phyloP scores from a whole-genome alignment of 2,888 invertebrate species.

The Lasioglossum pauxillum region DNA sequence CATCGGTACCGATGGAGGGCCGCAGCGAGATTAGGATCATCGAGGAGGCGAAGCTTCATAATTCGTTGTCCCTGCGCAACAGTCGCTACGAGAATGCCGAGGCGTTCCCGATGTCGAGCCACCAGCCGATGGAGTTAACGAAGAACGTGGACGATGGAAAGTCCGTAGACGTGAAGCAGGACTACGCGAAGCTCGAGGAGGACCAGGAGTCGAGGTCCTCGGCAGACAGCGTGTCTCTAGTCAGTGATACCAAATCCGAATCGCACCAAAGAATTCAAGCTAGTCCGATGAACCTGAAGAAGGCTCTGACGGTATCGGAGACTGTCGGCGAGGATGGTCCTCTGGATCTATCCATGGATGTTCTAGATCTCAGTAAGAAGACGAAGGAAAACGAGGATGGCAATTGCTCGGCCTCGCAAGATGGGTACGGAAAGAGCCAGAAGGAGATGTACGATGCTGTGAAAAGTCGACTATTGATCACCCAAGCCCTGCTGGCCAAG shows the following conservation, averaged over 20 bases:
- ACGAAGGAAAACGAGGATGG: constrained; percentile 71
- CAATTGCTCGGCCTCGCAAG: constrained; percentile 66
- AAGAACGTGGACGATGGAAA: constrained; percentile 65
- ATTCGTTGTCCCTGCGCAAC: constrained; percentile 33
- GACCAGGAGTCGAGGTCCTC: constrained; percentile 81
- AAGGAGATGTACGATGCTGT: constrained; percentile 79
- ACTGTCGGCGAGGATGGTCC: constrained; percentile 84
- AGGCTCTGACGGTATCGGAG: constrained; percentile 48
- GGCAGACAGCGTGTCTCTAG: constrained; percentile 80
- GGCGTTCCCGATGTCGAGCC: constrained; percentile 61
- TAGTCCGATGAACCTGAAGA: constrained; percentile 80
- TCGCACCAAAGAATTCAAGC: constrained; percentile 81
- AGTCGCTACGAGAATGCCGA: constrained; percentile 64
- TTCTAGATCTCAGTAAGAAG: constrained; percentile 93
- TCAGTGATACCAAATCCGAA: constrained; percentile 80
- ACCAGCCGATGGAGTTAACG: constrained; percentile 70
- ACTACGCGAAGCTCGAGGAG: constrained; percentile 84
- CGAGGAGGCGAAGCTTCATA: constrained; percentile 70
- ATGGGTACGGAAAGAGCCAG: constrained; percentile 59
- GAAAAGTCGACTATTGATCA: constrained; percentile 87
- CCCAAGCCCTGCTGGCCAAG: constrained; percentile 88
- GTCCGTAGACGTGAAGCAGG: constrained; percentile 65
- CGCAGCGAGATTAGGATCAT: constrained; percentile 69
- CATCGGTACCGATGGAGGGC: constrained; percentile 56
- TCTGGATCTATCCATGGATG: constrained; percentile 91